Evolutionary conservation across 2,113 vertebrate species (phyloP), one percentile per base, ranked within the genome.

Genomic region (Acanthochromis polyacanthus): DNA sequence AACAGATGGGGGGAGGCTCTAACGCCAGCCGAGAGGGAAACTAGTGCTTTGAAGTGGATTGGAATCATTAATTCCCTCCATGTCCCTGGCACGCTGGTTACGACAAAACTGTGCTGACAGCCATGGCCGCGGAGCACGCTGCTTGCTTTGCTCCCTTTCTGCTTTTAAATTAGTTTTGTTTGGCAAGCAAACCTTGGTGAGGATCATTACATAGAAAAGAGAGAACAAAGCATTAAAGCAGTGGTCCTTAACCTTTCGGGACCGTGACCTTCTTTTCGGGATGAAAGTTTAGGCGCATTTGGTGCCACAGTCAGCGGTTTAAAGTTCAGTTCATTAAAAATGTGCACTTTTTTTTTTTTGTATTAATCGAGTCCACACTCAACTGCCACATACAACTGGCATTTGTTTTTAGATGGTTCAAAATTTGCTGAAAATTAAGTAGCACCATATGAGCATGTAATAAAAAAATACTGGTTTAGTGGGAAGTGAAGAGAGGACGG

Each of bases 31-130:
- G 14, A 77, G 72, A 61, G 48, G 61, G 62, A 86, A 88, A 71
- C 75, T 55, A 38, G 55, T 40, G 68, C 73, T 82, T 80, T 86
- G 82, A 83, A 78, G 77, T 72, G 76, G 69, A 64, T 71, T 25
- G 53, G 60, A 55, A 56, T 82, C 50, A 83, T 79, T 76, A 73
- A 73, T 69, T 83, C 60, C 70, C 55, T 79, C 58, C n/a, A n/a
- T 71, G 70, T 81, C 55, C 65, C 69, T 56, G 87, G 60, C 65
- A 62, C 43, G 38, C 12, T 10, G 46, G 8, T 12, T 61, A 28
- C 6, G 6, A 86, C 61, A 74, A 56, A 75, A 59, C 61, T 58
- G 53, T 15, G 71, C 70, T 25, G 67, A 53, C 61, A 75, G 46
- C 50, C 59, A 57, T 7, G 38, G 19, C 40, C 59, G 4, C 9